Conservation (phyloP, 2,888 invertebrate species). For the Thelaira solivaga region DNA sequence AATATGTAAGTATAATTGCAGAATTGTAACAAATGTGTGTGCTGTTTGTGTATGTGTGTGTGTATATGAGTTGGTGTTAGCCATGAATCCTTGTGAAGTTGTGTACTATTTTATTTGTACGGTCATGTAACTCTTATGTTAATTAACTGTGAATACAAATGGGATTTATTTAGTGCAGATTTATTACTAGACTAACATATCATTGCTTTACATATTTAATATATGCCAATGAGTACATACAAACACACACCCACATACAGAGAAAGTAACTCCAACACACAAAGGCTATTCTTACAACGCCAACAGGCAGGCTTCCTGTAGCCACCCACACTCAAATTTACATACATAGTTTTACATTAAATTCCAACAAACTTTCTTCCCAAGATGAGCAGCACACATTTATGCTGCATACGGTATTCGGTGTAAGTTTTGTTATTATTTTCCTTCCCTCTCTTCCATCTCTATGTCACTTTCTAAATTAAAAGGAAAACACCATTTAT, state of each 20-base stretch:
- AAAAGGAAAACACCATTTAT: too few relatives aligned
- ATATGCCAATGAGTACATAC: background rate
- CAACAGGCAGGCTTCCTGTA: background rate
- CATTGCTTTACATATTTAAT: constrained; percentile 8
- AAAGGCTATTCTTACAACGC: background rate
- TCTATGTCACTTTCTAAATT: too few relatives aligned
- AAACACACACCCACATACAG: background rate
- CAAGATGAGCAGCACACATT: constrained; percentile 16
- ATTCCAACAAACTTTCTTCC: constrained; percentile 16
- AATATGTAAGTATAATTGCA: constrained; percentile 19
- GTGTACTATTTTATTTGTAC: constrained; percentile 49
- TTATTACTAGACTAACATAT: constrained; percentile 54
- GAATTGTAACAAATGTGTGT: background rate
- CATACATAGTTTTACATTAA: too few relatives aligned
- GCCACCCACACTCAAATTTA: background rate
- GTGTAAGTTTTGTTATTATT: background rate
- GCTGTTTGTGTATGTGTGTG: background rate
- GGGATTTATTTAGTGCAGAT: constrained; percentile 61
- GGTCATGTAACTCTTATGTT: constrained; percentile 62
- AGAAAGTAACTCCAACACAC: too few relatives aligned
- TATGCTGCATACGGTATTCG: background rate
- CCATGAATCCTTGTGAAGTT: too few relatives aligned
- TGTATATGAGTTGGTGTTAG: constrained; percentile 4
- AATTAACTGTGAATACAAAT: constrained; percentile 63
- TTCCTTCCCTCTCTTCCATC: too few relatives aligned